Conservation (phyloP, 2,888 invertebrate species). For the Drosophila cracens region DNA sequence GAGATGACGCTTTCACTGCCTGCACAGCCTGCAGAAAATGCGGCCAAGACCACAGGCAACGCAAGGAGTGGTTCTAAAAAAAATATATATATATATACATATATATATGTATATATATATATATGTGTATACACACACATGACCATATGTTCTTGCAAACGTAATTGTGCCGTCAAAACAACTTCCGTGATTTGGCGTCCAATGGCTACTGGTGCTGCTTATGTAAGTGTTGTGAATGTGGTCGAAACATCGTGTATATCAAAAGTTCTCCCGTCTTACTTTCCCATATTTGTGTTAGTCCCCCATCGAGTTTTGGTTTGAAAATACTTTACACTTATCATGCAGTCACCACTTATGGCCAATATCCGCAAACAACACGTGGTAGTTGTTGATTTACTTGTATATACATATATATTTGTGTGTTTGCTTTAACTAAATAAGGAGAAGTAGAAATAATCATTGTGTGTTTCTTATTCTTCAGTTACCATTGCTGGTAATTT, state of each 20-base stretch:
- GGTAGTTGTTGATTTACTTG: not conserved
- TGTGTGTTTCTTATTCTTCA: not conserved
- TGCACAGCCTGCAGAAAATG: constrained; percentile 2
- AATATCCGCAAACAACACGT: constrained; percentile 4
- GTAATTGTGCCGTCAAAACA: constrained; percentile 48
- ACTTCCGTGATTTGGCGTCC: constrained; percentile 58
- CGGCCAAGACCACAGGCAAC: constrained; percentile 7
- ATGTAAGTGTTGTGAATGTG: not conserved
- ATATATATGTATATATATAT: not conserved
- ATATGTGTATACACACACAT: not conserved
- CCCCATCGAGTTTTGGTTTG: not conserved
- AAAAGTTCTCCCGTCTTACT: constrained; percentile 5
- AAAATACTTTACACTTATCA: not conserved
- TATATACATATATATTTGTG: not conserved
- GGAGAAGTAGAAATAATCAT: not conserved
- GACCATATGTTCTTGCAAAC: not conserved
- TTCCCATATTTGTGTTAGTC: not conserved
- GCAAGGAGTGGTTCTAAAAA: not conserved
- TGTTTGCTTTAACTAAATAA: not conserved
- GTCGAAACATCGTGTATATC: not conserved
- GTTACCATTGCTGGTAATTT: not conserved
- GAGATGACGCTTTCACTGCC: constrained; percentile 10
- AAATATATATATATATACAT: not conserved
- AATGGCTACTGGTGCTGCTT: constrained; percentile 6
- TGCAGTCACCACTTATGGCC: not conserved